These are phyloP conservation scores for Leptatherina wallacei DNA, from an alignment of 2,797 vertebrate species.

Conservation along the genomic window DNA sequence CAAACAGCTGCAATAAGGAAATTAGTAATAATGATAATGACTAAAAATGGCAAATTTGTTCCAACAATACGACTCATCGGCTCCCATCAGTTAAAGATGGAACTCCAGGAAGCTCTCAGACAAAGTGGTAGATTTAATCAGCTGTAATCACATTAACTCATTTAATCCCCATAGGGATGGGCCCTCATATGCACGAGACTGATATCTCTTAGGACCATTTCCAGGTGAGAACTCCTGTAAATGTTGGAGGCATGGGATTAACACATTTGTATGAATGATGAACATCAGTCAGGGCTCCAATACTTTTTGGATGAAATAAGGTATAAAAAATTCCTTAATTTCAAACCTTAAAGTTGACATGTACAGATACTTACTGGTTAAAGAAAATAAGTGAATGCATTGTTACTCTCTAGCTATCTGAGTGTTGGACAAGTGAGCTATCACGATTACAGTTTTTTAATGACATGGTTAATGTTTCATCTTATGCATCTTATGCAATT, in stretches of 20 bases:
- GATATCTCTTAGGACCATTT: conserved; percentile 54
- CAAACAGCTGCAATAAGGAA: conserved; percentile 1
- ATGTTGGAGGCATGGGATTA: neutral
- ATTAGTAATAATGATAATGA: conserved; percentile 6
- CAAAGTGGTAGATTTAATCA: conserved; percentile 74
- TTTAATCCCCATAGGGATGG: conserved; percentile 62
- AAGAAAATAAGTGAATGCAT: too few relatives aligned
- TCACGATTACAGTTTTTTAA: too few relatives aligned
- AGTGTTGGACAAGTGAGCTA: too few relatives aligned
- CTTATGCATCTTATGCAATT: too few relatives aligned
- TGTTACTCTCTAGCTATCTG: too few relatives aligned
- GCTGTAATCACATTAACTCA: conserved; percentile 71
- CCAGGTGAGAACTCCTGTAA: conserved; percentile 38
- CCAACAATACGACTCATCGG: conserved; percentile 24
- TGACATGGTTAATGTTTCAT: too few relatives aligned
- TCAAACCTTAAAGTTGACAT: too few relatives aligned
- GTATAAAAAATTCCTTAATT: neutral
- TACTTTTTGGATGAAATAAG: neutral
- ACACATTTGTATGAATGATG: conserved; percentile 6
- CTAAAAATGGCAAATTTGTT: conserved; percentile 18
- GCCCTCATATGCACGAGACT: conserved; percentile 50
- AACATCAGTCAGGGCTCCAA: conserved; percentile 8
- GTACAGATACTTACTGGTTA: too few relatives aligned
- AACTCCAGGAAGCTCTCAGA: conserved; percentile 59
- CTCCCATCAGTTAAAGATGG: conserved; percentile 49